A percentile compares a stretch with the other conserved stretches of the same genome.
phyloP scores from a whole-genome alignment of 2,113 vertebrate genomes.

The Thamnaconus septentrionalis region DNA sequence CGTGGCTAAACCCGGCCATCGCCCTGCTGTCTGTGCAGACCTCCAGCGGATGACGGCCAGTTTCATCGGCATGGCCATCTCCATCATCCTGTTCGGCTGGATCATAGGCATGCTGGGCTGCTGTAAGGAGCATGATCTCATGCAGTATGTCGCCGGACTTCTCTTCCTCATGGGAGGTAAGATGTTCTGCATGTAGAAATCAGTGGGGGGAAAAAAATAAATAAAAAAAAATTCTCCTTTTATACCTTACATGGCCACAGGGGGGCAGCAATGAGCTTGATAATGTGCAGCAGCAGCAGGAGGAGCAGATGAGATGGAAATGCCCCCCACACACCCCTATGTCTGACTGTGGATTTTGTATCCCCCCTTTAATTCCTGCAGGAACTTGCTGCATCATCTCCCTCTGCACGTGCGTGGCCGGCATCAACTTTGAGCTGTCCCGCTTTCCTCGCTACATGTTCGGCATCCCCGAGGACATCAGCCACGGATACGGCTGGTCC shows the following conservation, averaged over 20 bases:
- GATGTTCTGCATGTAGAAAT: conserved; percentile 45
- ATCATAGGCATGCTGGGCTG: conserved; percentile 88
- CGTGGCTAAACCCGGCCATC: not conserved
- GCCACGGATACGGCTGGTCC: conserved; percentile 98
- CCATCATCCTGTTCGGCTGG: conserved; percentile 93
- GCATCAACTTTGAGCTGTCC: conserved; percentile 98
- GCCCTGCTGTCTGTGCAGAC: conserved; percentile 68
- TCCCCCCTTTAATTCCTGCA: conserved; percentile 49
- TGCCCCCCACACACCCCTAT: not conserved
- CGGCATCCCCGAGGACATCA: conserved; percentile 95
- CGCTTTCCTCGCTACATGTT: conserved; percentile 97
- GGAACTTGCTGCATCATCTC: conserved; percentile 99
- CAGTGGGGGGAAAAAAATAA: not conserved
- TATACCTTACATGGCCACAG: conserved; percentile 40
- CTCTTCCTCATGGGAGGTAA: conserved; percentile 96
- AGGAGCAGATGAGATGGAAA: conserved; percentile 29
- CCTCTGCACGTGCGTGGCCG: conserved; percentile 97
- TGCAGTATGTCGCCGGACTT: conserved; percentile 94
- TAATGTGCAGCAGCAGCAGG: not conserved
- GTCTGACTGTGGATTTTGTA: not conserved
- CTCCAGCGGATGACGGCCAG: conserved; percentile 92
- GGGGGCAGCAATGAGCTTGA: conserved; percentile 48
- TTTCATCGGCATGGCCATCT: conserved; percentile 91
- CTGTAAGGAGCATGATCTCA: conserved; percentile 90
- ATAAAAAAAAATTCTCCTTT: too few relatives aligned